A percentile compares a stretch with the other conserved stretches of the same genome.
Evolutionary conservation across 2,113 vertebrate genomes (phyloP).

Genomic region (Hassar affinis): DNA sequence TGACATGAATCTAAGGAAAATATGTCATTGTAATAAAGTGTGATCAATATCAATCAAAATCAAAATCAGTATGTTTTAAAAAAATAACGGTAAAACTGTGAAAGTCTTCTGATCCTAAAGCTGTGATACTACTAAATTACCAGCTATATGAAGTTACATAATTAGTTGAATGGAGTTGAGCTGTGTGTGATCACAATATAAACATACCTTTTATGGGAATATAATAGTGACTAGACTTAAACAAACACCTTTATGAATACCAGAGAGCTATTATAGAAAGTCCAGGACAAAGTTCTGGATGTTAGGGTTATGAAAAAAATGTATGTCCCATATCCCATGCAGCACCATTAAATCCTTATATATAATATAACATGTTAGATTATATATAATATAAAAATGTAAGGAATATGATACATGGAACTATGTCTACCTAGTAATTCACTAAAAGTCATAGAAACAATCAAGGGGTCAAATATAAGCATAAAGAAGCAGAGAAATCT

Average conservation of each 20-base stretch:
- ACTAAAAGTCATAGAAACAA: not conserved
- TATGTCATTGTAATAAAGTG: not conserved
- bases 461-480: not conserved
- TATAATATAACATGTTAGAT: no score
- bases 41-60: no score
- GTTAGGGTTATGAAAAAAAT: not conserved
- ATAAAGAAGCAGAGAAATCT: not conserved
- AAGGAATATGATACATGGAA: not conserved
- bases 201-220: not conserved
- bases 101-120: not conserved
- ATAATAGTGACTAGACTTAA: not conserved
- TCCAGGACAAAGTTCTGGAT: not conserved
- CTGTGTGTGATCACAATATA: not conserved
- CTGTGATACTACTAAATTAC: not conserved
- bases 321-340: not conserved
- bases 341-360: not conserved
- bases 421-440: not conserved
- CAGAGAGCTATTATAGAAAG: not conserved
- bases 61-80: not conserved
- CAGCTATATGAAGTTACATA: not conserved
- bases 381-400: not conserved
- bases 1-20: not conserved
- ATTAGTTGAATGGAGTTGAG: not conserved
- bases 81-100: not conserved
- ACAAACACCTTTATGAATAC: not conserved